Evolutionary conservation across 2,888 invertebrate genomes (phyloP), one percentile per base, ranked within the genome.

Genomic region (Oligia latruncula): DNA sequence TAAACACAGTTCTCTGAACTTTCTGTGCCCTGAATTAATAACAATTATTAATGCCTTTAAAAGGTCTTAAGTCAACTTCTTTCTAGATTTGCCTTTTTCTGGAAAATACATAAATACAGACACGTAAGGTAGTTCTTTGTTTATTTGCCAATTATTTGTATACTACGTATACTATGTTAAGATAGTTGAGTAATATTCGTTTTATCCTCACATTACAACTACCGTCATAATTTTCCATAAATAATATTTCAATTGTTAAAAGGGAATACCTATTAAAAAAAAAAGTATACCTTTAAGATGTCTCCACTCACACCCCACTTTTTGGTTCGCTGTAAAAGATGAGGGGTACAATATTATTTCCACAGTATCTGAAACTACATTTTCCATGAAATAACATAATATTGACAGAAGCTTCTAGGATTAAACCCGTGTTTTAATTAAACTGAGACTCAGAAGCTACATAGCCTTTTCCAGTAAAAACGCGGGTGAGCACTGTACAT

Each of bases 261-360:
- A 13, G n/a, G 3, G 17, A 9, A 43, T 62, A 40, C 15, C 49
- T 29, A 20, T 5, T 20, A 4, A 0, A 66, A 77, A 55, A 60
- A 0, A 58, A 68, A 35, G 0, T 17, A 43, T 92, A 95, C 96
- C 94, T 94, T 95, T 29, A 82, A 84, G 2, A 94, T 91, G 79
- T 96, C 96, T 58, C 89, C 91, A 89, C 96, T 96, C 9, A 96
- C 96, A 46, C 86, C 90, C 96, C 96, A 96, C 67, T 87, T 85
- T 8, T 70, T 89, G 8, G 95, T 96, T 88, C 96, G 93, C 96
- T 96, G 94, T 64, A 90, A 93, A 81, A 76, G 77, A 89, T 75
- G 81, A 80, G 55, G 55, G 76, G 64, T 68, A 40, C 4, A 43
- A 58, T 80, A 43, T 83, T 80, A 80, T 29, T 83, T 52, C 1